Evolutionary conservation across 2,113 vertebrate species (phyloP).

Genomic region (Psittacula cyanocephala): DNA sequence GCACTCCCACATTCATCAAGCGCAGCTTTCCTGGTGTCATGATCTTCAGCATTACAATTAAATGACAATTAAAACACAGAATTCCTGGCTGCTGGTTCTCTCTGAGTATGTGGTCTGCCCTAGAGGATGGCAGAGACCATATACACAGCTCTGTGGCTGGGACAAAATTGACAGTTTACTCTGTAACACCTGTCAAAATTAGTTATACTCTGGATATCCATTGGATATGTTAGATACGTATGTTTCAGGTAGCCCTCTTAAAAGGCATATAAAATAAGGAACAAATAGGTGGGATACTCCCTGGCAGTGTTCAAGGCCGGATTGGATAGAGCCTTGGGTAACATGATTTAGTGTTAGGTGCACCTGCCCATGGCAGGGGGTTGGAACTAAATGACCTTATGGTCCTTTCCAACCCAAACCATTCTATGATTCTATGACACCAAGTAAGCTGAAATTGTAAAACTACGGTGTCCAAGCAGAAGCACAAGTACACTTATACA

Average conservation of each 20-base stretch:
- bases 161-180: neutral
- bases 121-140: neutral
- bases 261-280: neutral
- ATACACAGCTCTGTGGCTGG: neutral
- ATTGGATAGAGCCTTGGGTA: neutral
- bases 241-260: neutral
- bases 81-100: neutral
- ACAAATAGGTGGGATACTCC: neutral
- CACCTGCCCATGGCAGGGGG: neutral
- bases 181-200: neutral
- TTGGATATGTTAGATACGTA: neutral
- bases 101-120: neutral
- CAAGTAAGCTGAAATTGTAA: neutral
- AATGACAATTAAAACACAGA: neutral
- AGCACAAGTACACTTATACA: accelerated
- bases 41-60: neutral
- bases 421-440: neutral
- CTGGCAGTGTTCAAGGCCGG: neutral
- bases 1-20: neutral
- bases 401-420: neutral
- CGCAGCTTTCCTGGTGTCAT: neutral
- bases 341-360: neutral
- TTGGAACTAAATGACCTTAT: neutral
- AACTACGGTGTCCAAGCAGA: neutral
- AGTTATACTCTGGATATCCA: neutral